Percentiles rank a stretch among this genome's conserved stretches.
These are phyloP conservation scores for Orchestes rusci DNA, from an alignment of 2,888 invertebrate species.

Conservation along the genomic window DNA sequence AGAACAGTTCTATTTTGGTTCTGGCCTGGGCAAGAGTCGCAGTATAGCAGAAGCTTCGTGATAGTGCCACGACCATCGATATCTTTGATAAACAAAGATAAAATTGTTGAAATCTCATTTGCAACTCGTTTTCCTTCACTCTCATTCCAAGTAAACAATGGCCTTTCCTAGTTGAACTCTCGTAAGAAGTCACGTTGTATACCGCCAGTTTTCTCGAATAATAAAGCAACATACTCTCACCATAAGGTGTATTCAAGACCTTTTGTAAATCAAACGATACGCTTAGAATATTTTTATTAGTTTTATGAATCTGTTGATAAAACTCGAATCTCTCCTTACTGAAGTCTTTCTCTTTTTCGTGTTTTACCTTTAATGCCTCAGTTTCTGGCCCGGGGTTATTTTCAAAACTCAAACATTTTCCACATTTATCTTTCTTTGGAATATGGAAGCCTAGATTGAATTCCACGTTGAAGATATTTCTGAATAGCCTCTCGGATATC, in stretches of 20 bases:
- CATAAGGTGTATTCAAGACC: background rate
- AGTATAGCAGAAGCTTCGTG: no score
- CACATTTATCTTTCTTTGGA: background rate
- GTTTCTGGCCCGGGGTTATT: background rate
- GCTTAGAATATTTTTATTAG: no score
- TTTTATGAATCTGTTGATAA: background rate
- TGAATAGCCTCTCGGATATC: background rate
- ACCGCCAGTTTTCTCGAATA: background rate
- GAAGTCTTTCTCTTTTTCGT: background rate
- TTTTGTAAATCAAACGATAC: background rate
- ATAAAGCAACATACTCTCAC: background rate
- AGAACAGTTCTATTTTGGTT: no score
- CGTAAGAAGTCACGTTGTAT: background rate
- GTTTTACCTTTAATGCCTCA: background rate
- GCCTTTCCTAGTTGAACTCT: background rate
- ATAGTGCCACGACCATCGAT: no score
- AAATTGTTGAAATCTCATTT: background rate
- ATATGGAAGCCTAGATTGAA: background rate
- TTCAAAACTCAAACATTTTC: background rate
- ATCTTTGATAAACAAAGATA: no score
- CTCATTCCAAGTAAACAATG: background rate
- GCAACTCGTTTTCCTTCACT: background rate
- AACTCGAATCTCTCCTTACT: no score
- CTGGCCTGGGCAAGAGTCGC: no score
- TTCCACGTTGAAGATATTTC: background rate